Base-by-base conservation (phyloP, 2,113 vertebrate species). In the Pseudolaguvia tuberculata region DNA sequence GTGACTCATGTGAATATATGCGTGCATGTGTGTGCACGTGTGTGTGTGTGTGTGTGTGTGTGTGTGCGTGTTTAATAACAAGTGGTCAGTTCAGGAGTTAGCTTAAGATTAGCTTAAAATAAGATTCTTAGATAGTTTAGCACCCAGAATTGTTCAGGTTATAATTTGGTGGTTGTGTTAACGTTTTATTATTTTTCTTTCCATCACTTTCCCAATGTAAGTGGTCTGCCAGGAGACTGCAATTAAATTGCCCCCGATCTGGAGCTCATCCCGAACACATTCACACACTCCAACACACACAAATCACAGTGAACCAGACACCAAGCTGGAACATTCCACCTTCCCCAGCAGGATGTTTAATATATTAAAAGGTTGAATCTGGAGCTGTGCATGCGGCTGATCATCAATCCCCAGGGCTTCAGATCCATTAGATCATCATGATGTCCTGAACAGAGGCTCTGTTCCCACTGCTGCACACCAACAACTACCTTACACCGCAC, bases 261-360 rank as follows among this genome's bases (percentile, higher is more conserved):
- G 6, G 6, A 1, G 23, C 13, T 27, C 8, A 12, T 58, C 31
- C 20, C 31, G 1, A 8, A 2, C 0, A 1, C 31, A 10, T 27
- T 11, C 23, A 17, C 42, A 27, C 21, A 18, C 10, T 48, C 61
- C 23, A 27, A 48, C 63, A 48, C 7, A 45, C 42, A 48, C 21
- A 25, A 66, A 48, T 50, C 63, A 50, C 15, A 1, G 35, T 1
- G n/a, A 31, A 25, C 39, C 42, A 25, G 62, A 45, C 61, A 23
- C 18, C 45, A 21, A 21, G 25, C 5, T 21, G 1, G 61, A 66
- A 65, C 21, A 25, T 25, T 21, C 6, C 45, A 0, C 42, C 42
- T 27, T 27, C 63, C 25, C 42, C 45, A 4, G 63, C 63, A 48
- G 63, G 42, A 67, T 7, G 4, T 65, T 67, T 50, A 67, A 67